A percentile compares a stretch with the other conserved stretches of the same genome.
Conservation (phyloP, 2,888 invertebrate genomes). For the Brachyptera putata region DNA sequence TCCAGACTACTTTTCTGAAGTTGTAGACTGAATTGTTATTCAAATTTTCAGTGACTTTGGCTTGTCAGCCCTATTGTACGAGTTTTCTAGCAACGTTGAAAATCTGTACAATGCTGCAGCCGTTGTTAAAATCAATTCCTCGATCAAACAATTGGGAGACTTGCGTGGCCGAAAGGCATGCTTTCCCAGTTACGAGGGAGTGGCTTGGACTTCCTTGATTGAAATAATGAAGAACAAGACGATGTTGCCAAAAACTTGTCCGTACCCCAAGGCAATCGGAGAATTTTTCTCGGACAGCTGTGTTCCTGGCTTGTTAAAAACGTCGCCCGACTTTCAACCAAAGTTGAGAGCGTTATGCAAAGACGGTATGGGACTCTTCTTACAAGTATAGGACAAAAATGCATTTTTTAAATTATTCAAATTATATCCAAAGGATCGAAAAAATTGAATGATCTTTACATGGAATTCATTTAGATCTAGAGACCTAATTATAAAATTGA, state of each 20-base stretch:
- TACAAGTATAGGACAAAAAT: too few relatives aligned
- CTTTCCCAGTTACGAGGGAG: conserved; percentile 74
- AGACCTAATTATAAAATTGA: too few relatives aligned
- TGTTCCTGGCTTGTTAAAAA: conserved; percentile 42
- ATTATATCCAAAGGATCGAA: too few relatives aligned
- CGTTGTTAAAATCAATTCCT: conserved; percentile 58
- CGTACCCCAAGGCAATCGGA: conserved; percentile 45
- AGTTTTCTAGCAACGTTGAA: conserved; percentile 55
- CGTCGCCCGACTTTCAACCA: conserved; percentile 26
- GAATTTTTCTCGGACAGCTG: conserved; percentile 68
- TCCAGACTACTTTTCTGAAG: too few relatives aligned
- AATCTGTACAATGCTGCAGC: conserved; percentile 62
- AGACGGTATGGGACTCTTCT: neutral
- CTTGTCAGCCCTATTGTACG: conserved; percentile 57
- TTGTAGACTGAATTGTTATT: too few relatives aligned
- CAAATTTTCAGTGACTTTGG: too few relatives aligned
- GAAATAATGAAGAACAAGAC: conserved; percentile 45
- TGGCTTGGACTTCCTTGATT: conserved; percentile 41
- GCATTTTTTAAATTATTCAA: too few relatives aligned
- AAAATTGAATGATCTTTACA: too few relatives aligned
- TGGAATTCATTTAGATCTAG: too few relatives aligned
- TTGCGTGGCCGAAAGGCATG: conserved; percentile 69
- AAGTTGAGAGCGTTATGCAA: conserved; percentile 16
- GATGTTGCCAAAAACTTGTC: conserved; percentile 43
- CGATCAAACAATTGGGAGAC: conserved; percentile 57